Conservation (phyloP, 2,113 vertebrate genomes). For the Rhinogobius similis region DNA sequence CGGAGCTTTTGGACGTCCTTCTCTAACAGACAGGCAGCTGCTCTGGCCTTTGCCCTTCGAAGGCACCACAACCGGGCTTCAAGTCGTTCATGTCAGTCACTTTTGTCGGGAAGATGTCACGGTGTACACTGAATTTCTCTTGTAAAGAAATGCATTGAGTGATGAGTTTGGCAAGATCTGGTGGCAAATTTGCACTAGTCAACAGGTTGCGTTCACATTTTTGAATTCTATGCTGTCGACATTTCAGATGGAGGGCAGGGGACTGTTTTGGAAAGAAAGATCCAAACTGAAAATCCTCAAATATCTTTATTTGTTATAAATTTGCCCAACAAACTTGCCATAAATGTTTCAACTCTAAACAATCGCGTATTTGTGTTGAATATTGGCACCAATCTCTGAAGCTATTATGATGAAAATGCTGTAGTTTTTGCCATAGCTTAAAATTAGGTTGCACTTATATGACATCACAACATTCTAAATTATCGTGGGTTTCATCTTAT, state of each 20-base stretch:
- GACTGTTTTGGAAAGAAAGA: background rate
- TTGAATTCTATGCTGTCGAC: background rate
- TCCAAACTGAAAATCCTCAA: background rate
- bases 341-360: too few species aligned
- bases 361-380: too few species aligned
- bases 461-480: too few species aligned
- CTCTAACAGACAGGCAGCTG: slow-evolving; percentile 63
- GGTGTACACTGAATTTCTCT: slow-evolving; percentile 1
- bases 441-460: too few species aligned
- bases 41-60: slow-evolving; percentile 59
- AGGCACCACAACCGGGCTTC: slow-evolving; percentile 23
- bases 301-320: background rate
- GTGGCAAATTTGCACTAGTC: background rate
- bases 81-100: slow-evolving; percentile 30
- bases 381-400: too few species aligned
- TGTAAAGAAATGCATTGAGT: background rate
- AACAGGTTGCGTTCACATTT: background rate
- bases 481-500: too few species aligned
- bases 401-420: too few species aligned
- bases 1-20: slow-evolving; percentile 39
- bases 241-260: background rate
- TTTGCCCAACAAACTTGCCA: background rate
- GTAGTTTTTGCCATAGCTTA: too few species aligned
- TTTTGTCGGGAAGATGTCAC: slow-evolving; percentile 25
- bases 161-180: background rate